A percentile compares a stretch with the other conserved stretches of the same genome.
These are phyloP conservation scores for Mongoloraphidia duomilia DNA, from an alignment of 2,888 invertebrate genomes.

Conservation along the genomic window DNA sequence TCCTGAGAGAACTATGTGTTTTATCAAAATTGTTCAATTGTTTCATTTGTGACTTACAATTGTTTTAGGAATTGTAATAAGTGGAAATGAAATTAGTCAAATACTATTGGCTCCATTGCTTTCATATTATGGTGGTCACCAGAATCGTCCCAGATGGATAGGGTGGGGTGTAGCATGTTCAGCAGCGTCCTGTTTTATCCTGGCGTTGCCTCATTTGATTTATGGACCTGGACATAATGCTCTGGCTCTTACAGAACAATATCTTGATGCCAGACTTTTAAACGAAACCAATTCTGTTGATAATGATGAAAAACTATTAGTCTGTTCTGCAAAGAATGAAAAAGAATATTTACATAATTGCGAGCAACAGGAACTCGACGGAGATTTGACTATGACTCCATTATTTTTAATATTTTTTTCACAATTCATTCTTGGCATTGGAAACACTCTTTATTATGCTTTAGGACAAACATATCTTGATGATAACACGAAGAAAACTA, in stretches of 20 bases:
- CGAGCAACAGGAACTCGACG: constrained; percentile 19
- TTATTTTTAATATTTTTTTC: constrained; percentile 43
- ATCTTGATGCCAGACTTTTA: constrained; percentile 17
- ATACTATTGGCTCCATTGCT: constrained; percentile 44
- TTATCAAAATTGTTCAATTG: background rate
- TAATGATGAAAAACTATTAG: constrained; percentile 13
- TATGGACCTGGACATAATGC: constrained; percentile 44
- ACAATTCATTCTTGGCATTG: constrained; percentile 52
- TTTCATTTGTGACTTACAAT: background rate
- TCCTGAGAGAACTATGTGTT: background rate
- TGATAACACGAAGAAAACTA: constrained; percentile 50
- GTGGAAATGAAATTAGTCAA: constrained; percentile 56
- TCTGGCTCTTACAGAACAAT: constrained; percentile 32
- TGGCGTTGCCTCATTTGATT: constrained; percentile 44
- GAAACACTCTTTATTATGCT: constrained; percentile 48
- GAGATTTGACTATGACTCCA: constrained; percentile 25
- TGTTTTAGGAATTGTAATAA: constrained; percentile 44
- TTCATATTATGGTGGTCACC: constrained; percentile 48
- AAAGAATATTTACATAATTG: constrained; percentile 24
- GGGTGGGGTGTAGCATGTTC: constrained; percentile 47
- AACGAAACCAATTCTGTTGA: background rate
- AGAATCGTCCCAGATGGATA: constrained; percentile 52
- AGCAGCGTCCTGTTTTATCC: constrained; percentile 42
- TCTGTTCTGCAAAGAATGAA: constrained; percentile 19
- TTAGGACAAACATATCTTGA: constrained; percentile 54